Base-by-base conservation (phyloP, 1,140 invertebrate species). In the Drosophila orosa region DNA sequence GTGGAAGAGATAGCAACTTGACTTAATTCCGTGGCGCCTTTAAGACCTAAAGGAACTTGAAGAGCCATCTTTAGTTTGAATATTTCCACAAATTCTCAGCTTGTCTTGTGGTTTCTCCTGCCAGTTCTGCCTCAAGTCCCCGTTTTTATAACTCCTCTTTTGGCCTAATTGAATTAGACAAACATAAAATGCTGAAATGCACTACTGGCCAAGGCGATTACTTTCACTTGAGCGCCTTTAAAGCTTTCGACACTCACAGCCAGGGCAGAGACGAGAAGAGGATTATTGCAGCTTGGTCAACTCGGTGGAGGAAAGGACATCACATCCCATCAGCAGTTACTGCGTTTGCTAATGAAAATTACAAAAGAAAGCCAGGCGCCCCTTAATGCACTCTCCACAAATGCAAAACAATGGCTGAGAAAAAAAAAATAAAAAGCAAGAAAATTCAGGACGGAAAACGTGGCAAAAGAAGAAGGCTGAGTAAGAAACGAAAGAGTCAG, bases 151-250 rank as follows among this genome's bases (percentile, higher is more conserved):
- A 45, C 63, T 59, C n/a, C 44, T 31, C 67, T 44, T 60, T 61
- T 35, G 60, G 42, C 35, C 55, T 84, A 89, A 87, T 87, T 87
- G 80, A 83, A 89, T 87, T 87, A 79, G 79, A 73, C 69, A 87
- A 86, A 78, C 55, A 63, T 63, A 68, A 65, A 77, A 65, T 63
- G 61, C 67, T 61, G 60, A 56, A 47, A 47, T 76, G 63, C 54
- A 78, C 50, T 54, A n/a, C 17, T 31, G 55, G 48, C 54, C 42
- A 71, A 45, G 56, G 72, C 65, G 84, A 86, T 86, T 86, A 86
- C 84, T 87, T 87, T 87, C 84, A 89, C 84, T 89, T 77, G 80
- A 89, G 80, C 74, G 84, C 77, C 35, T 71, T 48, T 60, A 58
- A 72, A 73, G 76, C 84, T 66, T 77, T 84, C 69, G 55, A 80